Percentiles rank a stretch among this genome's conserved stretches.
Evolutionary conservation across 2,888 invertebrate genomes (phyloP).

Genomic region (Mystacides longicornis): DNA sequence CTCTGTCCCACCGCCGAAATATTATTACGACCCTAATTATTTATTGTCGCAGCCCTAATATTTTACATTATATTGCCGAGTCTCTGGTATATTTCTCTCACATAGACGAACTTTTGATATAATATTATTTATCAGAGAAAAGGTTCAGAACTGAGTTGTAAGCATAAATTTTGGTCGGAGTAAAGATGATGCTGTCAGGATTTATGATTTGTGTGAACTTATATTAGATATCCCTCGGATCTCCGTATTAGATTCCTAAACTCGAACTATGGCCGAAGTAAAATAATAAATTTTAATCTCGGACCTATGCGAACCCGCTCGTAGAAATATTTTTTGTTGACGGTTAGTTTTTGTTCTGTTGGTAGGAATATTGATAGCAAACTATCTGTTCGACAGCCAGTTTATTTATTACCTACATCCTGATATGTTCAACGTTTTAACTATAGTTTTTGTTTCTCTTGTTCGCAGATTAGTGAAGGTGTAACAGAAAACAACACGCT

Average conservation of each 20-base stretch:
- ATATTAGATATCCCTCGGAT: neutral
- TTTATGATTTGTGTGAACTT: neutral
- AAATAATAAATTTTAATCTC: neutral
- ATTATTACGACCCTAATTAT: constrained; percentile 24
- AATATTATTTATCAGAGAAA: constrained; percentile 1
- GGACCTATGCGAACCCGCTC: neutral
- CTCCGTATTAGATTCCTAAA: neutral
- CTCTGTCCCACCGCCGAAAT: constrained; percentile 14
- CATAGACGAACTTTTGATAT: neutral
- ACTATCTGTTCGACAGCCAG: neutral
- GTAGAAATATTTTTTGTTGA: neutral
- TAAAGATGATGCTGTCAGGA: neutral
- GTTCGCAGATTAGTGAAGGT: constrained; percentile 20
- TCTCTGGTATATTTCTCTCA: neutral
- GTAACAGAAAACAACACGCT: constrained; percentile 19
- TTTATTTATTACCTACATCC: neutral
- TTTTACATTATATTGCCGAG: constrained; percentile 10
- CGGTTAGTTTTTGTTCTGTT: neutral
- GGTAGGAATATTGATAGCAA: too few species aligned
- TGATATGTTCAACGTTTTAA: neutral
- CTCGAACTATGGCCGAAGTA: neutral
- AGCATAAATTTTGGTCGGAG: neutral
- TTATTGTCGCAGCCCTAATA: constrained; percentile 24
- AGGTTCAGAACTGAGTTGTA: neutral
- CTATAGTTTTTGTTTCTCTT: neutral